Percentiles rank a stretch among this genome's conserved stretches.
Conservation (phyloP, 2,113 vertebrate genomes). For the Tetraodon nigroviridis region DNA sequence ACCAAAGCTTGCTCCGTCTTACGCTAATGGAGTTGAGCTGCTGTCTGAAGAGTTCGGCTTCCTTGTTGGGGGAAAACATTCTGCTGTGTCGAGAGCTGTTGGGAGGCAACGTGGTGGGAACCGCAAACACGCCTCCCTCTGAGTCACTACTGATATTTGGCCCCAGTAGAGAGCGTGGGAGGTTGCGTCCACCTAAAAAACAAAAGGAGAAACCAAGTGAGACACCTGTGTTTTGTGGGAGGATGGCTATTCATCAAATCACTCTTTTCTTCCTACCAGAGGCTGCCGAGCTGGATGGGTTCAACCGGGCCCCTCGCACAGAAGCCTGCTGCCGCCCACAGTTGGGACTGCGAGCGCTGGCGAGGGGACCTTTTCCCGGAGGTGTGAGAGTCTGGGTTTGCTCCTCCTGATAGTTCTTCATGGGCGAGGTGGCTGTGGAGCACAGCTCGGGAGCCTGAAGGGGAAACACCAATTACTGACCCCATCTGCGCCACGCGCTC, state of each 20-base stretch:
- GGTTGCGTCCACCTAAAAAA: slow-evolving; percentile 79
- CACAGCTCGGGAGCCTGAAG: slow-evolving; percentile 80
- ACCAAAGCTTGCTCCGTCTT: slow-evolving; percentile 52
- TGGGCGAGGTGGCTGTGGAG: slow-evolving; percentile 79
- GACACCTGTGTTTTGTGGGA: not conserved
- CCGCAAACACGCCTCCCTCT: slow-evolving; percentile 86
- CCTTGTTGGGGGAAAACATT: slow-evolving; percentile 91
- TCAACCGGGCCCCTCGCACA: slow-evolving; percentile 76
- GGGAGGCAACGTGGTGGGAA: slow-evolving; percentile 92
- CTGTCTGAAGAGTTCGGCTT: slow-evolving; percentile 87
- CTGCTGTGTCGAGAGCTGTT: slow-evolving; percentile 90
- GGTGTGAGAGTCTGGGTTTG: slow-evolving; percentile 81
- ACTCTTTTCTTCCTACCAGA: slow-evolving; percentile 27
- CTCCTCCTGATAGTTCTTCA: slow-evolving; percentile 84
- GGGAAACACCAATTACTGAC: slow-evolving; percentile 7
- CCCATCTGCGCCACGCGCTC: not conserved
- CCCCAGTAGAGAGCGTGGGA: slow-evolving; percentile 84
- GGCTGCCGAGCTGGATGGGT: slow-evolving; percentile 66
- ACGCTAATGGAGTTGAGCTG: slow-evolving; percentile 95
- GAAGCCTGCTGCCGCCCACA: slow-evolving; percentile 80
- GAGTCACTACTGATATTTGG: slow-evolving; percentile 71
- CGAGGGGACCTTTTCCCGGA: slow-evolving; percentile 78
- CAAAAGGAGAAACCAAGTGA: not conserved
- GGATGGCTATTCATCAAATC: not conserved
- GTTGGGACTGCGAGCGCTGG: slow-evolving; percentile 83